phyloP scores from a whole-genome alignment of 2,888 invertebrate species.

The Eristalinus aeneus region DNA sequence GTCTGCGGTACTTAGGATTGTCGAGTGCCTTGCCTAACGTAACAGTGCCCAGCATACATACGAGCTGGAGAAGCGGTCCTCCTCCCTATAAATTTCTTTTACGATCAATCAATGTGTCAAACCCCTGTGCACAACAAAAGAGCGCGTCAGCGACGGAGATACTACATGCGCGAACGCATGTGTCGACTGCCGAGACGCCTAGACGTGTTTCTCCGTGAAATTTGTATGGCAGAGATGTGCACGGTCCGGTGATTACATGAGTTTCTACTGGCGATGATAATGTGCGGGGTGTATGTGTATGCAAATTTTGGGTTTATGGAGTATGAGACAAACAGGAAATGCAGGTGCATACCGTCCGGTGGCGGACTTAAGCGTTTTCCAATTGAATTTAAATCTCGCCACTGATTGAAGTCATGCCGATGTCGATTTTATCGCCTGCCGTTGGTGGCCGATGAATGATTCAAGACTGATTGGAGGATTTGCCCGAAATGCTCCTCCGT shows the following conservation, averaged over 20 bases:
- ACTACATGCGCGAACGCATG: conserved; percentile 26
- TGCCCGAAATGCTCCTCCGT: not conserved
- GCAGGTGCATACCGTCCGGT: conserved; percentile 19
- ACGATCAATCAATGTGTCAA: conserved; percentile 66
- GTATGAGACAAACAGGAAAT: conserved; percentile 12
- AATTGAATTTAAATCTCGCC: conserved; percentile 38
- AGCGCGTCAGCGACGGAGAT: conserved; percentile 12
- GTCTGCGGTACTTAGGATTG: conserved; percentile 30
- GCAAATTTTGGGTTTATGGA: conserved; percentile 47
- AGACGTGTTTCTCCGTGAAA: conserved; percentile 8
- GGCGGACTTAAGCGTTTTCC: not conserved
- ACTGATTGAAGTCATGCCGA: conserved; percentile 40
- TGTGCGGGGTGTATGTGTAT: conserved; percentile 30
- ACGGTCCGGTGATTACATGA: not conserved
- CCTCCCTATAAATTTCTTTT: conserved; percentile 45
- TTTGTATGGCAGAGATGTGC: conserved; percentile 65
- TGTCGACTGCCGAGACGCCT: not conserved
- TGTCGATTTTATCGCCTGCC: conserved; percentile 19
- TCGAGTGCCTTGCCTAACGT: conserved; percentile 36
- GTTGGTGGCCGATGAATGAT: conserved; percentile 32
- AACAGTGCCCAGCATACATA: conserved; percentile 5
- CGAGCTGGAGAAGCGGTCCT: conserved; percentile 18
- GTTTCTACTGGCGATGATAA: conserved; percentile 2
- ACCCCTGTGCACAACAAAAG: conserved; percentile 18
- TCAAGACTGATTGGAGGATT: conserved; percentile 1